Conservation (phyloP, 2,113 vertebrate species). For the Dasyurus viverrinus region DNA sequence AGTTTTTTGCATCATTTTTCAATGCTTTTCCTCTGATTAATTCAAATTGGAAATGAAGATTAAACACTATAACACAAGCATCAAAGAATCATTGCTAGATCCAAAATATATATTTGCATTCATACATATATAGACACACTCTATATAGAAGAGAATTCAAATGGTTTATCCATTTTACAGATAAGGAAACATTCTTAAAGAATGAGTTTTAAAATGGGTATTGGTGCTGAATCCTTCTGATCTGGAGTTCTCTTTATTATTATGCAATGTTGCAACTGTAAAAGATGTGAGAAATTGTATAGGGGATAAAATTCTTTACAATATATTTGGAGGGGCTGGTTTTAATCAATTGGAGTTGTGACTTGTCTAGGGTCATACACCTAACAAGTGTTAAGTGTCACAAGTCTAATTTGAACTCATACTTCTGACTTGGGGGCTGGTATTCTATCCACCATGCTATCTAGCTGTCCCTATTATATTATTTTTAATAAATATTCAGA, state of each 20-base stretch:
- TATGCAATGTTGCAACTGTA: not conserved
- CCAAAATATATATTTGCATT: constrained; percentile 1
- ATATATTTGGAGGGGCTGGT: too few species aligned
- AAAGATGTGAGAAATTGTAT: not conserved
- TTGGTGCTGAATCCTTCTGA: not conserved
- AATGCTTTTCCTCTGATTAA: constrained; percentile 53
- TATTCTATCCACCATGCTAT: too few species aligned
- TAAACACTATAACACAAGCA: constrained; percentile 50
- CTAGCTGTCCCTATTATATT: not conserved
- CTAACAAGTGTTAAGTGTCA: too few species aligned
- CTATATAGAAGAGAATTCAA: too few species aligned
- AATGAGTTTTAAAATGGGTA: not conserved
- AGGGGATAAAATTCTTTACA: too few species aligned
- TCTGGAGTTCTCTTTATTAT: not conserved
- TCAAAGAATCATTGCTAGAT: not conserved
- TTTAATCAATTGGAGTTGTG: too few species aligned
- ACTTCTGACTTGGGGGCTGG: too few species aligned
- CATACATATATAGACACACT: not conserved
- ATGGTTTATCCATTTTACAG: not conserved
- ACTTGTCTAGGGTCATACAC: too few species aligned
- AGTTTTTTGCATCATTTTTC: constrained; percentile 5
- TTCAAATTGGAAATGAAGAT: constrained; percentile 27
- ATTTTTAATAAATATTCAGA: not conserved
- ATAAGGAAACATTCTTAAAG: not conserved
- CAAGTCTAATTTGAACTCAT: too few species aligned